Evolutionary conservation across 1,140 invertebrate genomes (phyloP).

Genomic region (Eubasilissa regina): DNA sequence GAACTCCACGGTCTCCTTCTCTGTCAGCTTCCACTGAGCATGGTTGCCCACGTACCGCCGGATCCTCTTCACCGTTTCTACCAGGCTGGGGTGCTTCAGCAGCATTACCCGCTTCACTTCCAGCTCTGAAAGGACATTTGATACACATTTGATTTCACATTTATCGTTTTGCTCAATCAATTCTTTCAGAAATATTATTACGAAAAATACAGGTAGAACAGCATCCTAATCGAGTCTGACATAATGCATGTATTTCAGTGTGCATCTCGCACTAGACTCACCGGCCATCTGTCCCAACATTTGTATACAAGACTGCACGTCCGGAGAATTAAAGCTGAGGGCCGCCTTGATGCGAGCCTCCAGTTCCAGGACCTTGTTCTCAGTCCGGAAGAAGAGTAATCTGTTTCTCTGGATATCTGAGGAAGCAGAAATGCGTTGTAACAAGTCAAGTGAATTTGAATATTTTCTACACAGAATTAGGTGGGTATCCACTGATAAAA

Average conservation of each 20-base stretch:
- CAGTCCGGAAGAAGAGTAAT: conserved; percentile 77
- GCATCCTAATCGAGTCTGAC: too few relatives aligned
- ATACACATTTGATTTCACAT: too few relatives aligned
- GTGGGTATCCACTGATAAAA: too few relatives aligned
- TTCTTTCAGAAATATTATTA: too few relatives aligned
- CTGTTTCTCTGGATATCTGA: conserved; percentile 72
- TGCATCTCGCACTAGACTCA: conserved; percentile 51
- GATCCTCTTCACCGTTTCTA: conserved; percentile 83
- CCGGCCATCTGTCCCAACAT: conserved; percentile 74
- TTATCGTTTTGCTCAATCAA: too few relatives aligned
- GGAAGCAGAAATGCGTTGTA: conserved; percentile 54
- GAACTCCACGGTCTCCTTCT: conserved; percentile 76
- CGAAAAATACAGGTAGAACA: too few relatives aligned
- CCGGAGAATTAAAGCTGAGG: conserved; percentile 76
- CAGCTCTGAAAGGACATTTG: conserved; percentile 75
- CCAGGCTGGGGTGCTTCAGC: conserved; percentile 87
- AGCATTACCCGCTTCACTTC: conserved; percentile 85
- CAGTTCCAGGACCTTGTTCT: conserved; percentile 81
- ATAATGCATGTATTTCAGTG: too few relatives aligned
- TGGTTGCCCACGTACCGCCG: conserved; percentile 84
- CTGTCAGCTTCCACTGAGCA: conserved; percentile 79
- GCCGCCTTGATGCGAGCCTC: conserved; percentile 83
- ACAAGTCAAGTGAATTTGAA: too few relatives aligned
- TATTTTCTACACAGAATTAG: too few relatives aligned
- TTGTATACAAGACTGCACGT: conserved; percentile 63